Conservation (phyloP, 2,888 invertebrate genomes). For the Trichopria drosophilae region DNA sequence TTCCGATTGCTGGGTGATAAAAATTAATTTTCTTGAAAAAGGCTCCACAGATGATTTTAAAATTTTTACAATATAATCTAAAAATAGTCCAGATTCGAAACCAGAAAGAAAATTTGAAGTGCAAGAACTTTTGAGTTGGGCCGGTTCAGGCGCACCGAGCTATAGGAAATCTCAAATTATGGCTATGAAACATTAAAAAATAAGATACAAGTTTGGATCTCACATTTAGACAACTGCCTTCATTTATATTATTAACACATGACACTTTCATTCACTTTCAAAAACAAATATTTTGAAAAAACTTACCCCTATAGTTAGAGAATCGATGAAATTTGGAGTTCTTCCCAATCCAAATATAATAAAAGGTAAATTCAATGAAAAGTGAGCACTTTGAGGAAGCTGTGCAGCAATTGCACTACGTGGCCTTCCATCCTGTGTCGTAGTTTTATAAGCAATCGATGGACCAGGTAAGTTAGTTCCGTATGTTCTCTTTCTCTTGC, state of each 20-base stretch:
- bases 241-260: neutral
- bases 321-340: slow-evolving; percentile 96
- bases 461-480: slow-evolving; percentile 93
- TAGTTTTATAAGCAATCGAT: slow-evolving; percentile 81
- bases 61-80: too few species aligned
- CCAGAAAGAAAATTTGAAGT: too few species aligned
- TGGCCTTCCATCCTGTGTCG: slow-evolving; percentile 82
- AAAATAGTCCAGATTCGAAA: too few species aligned
- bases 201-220: neutral
- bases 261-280: too few species aligned
- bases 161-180: too few species aligned
- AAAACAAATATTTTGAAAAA: too few species aligned
- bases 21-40: too few species aligned
- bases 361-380: slow-evolving; percentile 91
- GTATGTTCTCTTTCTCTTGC: slow-evolving; percentile 77
- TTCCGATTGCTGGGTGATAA: too few species aligned
- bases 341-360: slow-evolving; percentile 96
- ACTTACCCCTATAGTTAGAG: slow-evolving; percentile 75
- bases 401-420: slow-evolving; percentile 85
- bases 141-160: too few species aligned
- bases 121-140: too few species aligned
- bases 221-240: neutral
- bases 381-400: slow-evolving; percentile 88
- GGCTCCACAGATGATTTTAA: too few species aligned
- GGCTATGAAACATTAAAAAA: too few species aligned